Evolutionary conservation across 64 coral and sea anemone species (phyloP).

Genomic region (Dendronephthya gigantea): DNA sequence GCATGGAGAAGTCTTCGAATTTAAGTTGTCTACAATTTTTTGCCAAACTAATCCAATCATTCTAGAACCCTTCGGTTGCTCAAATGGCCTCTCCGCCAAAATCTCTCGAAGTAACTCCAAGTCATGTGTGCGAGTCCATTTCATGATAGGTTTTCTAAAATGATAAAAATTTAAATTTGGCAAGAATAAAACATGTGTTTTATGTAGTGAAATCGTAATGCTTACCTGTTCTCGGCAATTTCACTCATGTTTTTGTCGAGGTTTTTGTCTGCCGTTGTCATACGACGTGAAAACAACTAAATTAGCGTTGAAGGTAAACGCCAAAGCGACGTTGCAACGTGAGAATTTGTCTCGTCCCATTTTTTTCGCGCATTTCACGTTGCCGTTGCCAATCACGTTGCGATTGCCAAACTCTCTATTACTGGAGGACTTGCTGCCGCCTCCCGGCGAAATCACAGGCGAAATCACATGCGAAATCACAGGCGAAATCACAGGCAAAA

Average conservation of each 20-base stretch:
- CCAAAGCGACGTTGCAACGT: not conserved
- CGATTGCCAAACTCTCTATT: conserved; percentile 3
- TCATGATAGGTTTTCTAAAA: not conserved
- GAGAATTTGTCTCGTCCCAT: not conserved
- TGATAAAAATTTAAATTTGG: not conserved
- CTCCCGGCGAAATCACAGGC: no score
- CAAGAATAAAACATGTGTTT: not conserved
- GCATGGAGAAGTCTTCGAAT: no score
- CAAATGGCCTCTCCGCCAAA: not conserved
- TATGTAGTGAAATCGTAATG: not conserved
- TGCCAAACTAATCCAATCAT: not conserved
- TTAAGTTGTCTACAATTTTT: not conserved
- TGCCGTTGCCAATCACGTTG: not conserved
- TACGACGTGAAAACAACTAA: no score
- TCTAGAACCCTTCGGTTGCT: not conserved
- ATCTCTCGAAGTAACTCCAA: not conserved
- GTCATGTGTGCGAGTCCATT: not conserved
- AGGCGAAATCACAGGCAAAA: no score
- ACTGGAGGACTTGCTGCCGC: no score
- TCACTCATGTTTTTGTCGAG: no score
- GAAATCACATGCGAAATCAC: no score
- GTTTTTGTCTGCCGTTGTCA: not conserved
- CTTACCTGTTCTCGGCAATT: not conserved
- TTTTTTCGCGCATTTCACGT: not conserved
- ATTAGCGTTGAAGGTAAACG: no score